Evolutionary conservation across 2,797 vertebrate genomes (phyloP).

Genomic region (Nyctibius grandis): DNA sequence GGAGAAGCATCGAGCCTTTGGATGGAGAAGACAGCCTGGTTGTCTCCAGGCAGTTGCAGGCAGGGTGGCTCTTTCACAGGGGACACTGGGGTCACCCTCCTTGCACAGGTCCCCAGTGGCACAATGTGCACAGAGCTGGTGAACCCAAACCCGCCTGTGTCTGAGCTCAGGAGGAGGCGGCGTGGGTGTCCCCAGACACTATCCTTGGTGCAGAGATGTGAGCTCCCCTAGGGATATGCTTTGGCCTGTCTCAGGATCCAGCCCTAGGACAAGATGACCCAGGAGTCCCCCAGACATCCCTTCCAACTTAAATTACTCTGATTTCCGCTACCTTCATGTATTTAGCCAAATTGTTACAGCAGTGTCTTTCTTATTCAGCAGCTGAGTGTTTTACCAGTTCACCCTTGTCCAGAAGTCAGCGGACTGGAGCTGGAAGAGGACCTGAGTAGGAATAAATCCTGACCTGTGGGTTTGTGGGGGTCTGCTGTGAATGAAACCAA

Average conservation of each 20-base stretch:
- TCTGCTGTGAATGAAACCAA: background rate
- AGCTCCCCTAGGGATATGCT: background rate
- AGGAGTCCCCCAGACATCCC: background rate
- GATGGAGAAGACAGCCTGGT: background rate
- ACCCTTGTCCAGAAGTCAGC: background rate
- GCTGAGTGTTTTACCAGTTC: background rate
- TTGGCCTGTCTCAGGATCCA: background rate
- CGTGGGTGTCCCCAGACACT: background rate
- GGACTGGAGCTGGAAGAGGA: background rate
- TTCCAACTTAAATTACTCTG: background rate
- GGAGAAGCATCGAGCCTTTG: background rate
- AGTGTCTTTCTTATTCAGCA: background rate
- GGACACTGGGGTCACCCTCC: background rate
- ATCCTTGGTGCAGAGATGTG: background rate
- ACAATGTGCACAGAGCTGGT: background rate
- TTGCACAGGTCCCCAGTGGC: background rate
- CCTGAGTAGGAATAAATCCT: background rate
- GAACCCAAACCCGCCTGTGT: background rate
- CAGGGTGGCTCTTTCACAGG: background rate
- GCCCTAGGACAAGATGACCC: background rate
- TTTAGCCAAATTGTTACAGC: background rate
- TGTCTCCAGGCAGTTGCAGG: background rate
- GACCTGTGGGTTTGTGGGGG: background rate
- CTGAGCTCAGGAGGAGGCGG: too few relatives aligned
- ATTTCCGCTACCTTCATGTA: background rate